Evolutionary conservation across 2,113 vertebrate species (phyloP).

Genomic region (Crotalus helleri): DNA sequence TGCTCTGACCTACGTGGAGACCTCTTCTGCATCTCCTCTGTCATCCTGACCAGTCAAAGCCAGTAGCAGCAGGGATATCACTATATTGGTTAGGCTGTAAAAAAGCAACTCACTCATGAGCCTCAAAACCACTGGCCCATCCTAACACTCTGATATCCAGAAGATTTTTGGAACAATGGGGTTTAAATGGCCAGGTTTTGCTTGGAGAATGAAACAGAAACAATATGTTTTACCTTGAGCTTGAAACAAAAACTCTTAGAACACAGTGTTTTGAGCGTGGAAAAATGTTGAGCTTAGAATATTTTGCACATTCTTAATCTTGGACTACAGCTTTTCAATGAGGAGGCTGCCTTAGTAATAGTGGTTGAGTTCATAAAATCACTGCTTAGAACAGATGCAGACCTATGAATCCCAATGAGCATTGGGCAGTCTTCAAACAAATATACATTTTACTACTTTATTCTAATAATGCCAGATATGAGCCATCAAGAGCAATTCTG

Average conservation of each 20-base stretch:
- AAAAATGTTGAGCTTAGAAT: neutral
- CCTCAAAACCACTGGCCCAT: neutral
- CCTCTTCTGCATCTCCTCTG: neutral
- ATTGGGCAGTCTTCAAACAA: neutral
- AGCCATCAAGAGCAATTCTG: neutral
- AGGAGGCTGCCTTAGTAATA: neutral
- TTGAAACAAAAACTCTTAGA: neutral
- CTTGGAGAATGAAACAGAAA: no score
- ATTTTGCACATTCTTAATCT: neutral
- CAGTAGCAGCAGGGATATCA: neutral
- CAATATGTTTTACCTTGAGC: neutral
- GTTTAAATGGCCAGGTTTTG: no score
- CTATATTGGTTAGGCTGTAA: neutral
- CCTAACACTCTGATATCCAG: no score
- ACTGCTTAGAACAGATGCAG: neutral
- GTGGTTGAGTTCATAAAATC: neutral
- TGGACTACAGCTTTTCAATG: neutral
- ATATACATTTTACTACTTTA: no score
- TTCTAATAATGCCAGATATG: neutral
- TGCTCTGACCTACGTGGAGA: neutral
- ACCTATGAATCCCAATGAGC: neutral
- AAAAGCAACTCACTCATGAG: neutral
- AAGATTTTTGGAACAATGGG: no score
- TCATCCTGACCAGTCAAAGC: neutral
- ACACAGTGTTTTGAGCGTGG: neutral